A percentile compares a stretch with the other conserved stretches of the same genome.
These are phyloP conservation scores for Cottus gobio DNA, from an alignment of 2,113 vertebrate species.

Conservation along the genomic window DNA sequence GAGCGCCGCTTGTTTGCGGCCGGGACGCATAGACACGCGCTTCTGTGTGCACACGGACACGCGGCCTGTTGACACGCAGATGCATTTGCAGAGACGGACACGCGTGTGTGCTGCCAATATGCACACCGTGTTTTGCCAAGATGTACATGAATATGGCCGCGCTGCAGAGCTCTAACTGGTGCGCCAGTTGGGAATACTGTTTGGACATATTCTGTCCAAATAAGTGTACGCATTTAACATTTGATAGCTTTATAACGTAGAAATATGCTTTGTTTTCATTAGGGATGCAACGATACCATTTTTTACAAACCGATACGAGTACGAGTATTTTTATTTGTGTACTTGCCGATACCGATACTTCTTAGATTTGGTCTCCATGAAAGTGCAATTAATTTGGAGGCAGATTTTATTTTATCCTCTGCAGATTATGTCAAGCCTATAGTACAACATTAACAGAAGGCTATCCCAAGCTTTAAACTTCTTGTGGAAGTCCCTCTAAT, in stretches of 20 bases:
- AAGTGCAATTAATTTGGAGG: too few relatives aligned
- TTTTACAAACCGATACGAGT: too few relatives aligned
- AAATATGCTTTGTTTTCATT: background rate
- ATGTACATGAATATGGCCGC: background rate
- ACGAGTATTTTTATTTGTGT: too few relatives aligned
- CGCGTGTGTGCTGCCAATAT: background rate
- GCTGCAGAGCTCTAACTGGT: background rate
- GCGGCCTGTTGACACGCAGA: background rate
- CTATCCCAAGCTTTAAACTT: too few relatives aligned
- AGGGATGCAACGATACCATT: too few relatives aligned
- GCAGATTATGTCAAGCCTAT: too few relatives aligned
- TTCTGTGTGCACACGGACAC: background rate
- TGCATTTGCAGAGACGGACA: background rate
- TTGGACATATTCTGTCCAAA: background rate
- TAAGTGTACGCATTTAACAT: background rate
- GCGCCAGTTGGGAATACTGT: background rate
- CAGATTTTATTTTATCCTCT: too few relatives aligned
- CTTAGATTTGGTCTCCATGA: too few relatives aligned
- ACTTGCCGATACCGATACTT: too few relatives aligned
- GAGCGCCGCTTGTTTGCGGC: constrained; percentile 24
- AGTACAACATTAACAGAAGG: too few relatives aligned
- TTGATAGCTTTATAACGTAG: background rate
- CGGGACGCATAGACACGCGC: background rate
- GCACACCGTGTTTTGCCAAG: background rate
- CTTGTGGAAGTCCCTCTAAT: too few relatives aligned